Evolutionary conservation across 2,888 invertebrate genomes (phyloP).

Genomic region (Odontomyia ornata): DNA sequence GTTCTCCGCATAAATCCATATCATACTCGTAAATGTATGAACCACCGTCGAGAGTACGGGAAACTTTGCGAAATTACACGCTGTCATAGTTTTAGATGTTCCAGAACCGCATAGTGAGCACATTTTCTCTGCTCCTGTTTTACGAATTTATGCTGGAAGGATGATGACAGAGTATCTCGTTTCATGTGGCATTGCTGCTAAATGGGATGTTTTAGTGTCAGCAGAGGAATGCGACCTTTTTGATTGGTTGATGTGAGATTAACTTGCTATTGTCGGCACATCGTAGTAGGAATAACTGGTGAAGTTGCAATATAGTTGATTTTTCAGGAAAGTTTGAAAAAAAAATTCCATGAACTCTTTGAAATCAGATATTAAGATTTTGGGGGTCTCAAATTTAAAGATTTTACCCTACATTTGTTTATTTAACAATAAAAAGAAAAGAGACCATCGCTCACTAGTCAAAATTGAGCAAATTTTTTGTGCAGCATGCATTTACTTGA

Average conservation of each 20-base stretch:
- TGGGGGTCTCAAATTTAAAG: too few species aligned
- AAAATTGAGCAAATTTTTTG: too few species aligned
- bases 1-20: not conserved
- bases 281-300: not conserved
- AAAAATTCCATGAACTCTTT: too few species aligned
- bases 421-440: too few species aligned
- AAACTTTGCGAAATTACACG: constrained; percentile 33
- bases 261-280: constrained; percentile 1
- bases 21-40: too few species aligned
- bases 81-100: constrained; percentile 26
- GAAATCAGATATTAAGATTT: too few species aligned
- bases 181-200: not conserved
- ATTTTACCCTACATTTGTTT: too few species aligned
- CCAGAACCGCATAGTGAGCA: constrained; percentile 4
- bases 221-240: not conserved
- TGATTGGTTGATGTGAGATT: not conserved
- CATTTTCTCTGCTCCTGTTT: not conserved
- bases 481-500: too few species aligned
- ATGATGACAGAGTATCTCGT: not conserved
- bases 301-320: too few species aligned
- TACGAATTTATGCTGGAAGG: not conserved
- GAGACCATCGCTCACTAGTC: too few species aligned
- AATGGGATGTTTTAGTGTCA: not conserved
- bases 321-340: too few species aligned
- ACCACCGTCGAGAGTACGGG: not conserved